A percentile compares a stretch with the other conserved stretches of the same genome.
Conservation (phyloP, 2,113 vertebrate genomes). For the Seriola aureovittata region DNA sequence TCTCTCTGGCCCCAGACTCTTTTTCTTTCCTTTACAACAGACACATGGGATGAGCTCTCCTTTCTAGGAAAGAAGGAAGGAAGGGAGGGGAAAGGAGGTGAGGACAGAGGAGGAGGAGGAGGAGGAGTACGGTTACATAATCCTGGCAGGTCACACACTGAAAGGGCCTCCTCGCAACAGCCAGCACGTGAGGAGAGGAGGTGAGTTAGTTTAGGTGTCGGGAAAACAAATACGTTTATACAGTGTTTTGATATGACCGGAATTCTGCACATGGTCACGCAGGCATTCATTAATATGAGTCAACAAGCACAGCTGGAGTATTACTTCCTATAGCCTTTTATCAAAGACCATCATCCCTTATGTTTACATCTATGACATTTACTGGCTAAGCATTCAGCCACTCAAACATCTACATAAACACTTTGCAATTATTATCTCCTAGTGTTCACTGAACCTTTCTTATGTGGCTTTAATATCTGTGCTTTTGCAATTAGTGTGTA, state of each 20-base stretch:
- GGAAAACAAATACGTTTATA: constrained; percentile 10
- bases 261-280: constrained; percentile 1
- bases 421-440: no score
- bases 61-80: constrained; percentile 58
- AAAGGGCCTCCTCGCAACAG: constrained; percentile 8
- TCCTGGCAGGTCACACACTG: constrained; percentile 30
- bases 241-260: neutral
- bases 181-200: constrained; percentile 2
- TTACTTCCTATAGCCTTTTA: constrained; percentile 10
- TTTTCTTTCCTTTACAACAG: neutral
- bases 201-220: neutral
- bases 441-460: no score
- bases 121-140: constrained; percentile 50
- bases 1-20: neutral
- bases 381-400: constrained; percentile 18
- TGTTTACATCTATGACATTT: constrained; percentile 5
- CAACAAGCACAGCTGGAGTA: neutral
- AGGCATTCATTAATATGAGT: neutral
- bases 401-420: no score
- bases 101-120: constrained; percentile 18
- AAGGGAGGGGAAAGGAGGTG: constrained; percentile 33
- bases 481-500: no score
- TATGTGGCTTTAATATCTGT: no score
- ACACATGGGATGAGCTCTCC: constrained; percentile 50
- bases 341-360: constrained; percentile 21